Conservation (phyloP, 2,888 invertebrate species). For the Caenorhabditis afra region DNA sequence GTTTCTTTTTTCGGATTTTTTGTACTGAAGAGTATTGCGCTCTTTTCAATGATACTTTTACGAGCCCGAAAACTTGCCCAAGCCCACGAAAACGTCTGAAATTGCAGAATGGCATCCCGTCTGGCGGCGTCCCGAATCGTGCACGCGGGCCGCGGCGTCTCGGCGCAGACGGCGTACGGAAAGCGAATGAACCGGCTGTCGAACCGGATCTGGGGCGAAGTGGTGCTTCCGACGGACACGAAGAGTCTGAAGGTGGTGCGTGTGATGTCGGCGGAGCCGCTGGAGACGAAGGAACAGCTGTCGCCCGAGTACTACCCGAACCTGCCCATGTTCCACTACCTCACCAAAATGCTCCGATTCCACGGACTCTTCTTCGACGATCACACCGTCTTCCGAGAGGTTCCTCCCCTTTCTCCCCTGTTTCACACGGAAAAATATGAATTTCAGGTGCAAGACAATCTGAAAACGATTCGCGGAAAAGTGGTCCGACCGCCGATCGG, state of each 20-base stretch:
- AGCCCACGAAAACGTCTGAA: no score
- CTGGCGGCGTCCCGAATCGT: constrained; percentile 71
- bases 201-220: constrained; percentile 68
- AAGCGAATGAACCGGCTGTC: constrained; percentile 76
- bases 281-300: constrained; percentile 73
- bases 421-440: not conserved
- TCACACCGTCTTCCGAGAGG: constrained; percentile 78
- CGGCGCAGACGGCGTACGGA: constrained; percentile 73
- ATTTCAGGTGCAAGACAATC: constrained; percentile 71
- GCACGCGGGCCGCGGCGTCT: constrained; percentile 71
- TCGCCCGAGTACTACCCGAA: constrained; percentile 78
- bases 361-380: constrained; percentile 80
- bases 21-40: no score
- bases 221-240: constrained; percentile 72
- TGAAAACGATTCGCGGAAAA: constrained; percentile 77
- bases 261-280: constrained; percentile 78
- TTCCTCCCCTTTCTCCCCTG: constrained; percentile 10
- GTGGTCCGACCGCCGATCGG: constrained; percentile 77
- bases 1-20: no score
- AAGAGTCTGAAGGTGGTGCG: constrained; percentile 73
- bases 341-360: constrained; percentile 78
- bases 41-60: no score
- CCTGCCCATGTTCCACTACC: constrained; percentile 80
- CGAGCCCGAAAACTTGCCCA: no score
- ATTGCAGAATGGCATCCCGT: constrained; percentile 36